A percentile compares a stretch with the other conserved stretches of the same genome.
phyloP scores from a whole-genome alignment of 1,140 invertebrate species.

The Akabosia matsudoensis region DNA sequence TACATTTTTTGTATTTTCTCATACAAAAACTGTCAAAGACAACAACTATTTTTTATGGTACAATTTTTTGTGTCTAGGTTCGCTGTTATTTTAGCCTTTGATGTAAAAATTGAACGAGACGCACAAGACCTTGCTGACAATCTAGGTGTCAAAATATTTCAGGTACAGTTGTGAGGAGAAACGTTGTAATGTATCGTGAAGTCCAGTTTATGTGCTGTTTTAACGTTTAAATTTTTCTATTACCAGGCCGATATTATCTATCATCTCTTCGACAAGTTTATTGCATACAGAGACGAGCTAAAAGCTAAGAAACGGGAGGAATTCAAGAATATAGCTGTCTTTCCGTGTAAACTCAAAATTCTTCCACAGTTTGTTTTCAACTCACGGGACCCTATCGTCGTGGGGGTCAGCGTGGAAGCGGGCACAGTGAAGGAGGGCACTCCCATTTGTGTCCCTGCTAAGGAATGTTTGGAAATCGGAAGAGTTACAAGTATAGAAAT shows the following conservation, averaged over 20 bases:
- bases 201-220: too few relatives aligned
- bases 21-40: neutral
- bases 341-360: constrained; percentile 90
- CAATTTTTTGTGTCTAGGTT: constrained; percentile 60
- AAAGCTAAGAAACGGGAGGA: constrained; percentile 89
- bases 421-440: constrained; percentile 95
- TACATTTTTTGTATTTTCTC: constrained; percentile 60
- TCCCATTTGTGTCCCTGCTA: constrained; percentile 91
- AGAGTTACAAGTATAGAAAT: constrained; percentile 88
- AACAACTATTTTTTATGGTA: neutral
- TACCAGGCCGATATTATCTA: constrained; percentile 99
- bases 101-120: constrained; percentile 96
- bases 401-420: constrained; percentile 92
- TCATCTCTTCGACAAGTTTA: constrained; percentile 98
- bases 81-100: constrained; percentile 97
- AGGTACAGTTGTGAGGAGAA: constrained; percentile 61
- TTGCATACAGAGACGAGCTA: constrained; percentile 88
- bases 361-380: constrained; percentile 93
- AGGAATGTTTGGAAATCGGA: constrained; percentile 95
- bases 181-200: too few relatives aligned
- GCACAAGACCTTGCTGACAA: constrained; percentile 95
- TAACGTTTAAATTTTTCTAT: constrained; percentile 56
- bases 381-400: constrained; percentile 93
- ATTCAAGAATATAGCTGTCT: constrained; percentile 93
- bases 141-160: constrained; percentile 93